Evolutionary conservation across 2,797 vertebrate genomes (phyloP).

Genomic region (Diglossa cyanea): DNA sequence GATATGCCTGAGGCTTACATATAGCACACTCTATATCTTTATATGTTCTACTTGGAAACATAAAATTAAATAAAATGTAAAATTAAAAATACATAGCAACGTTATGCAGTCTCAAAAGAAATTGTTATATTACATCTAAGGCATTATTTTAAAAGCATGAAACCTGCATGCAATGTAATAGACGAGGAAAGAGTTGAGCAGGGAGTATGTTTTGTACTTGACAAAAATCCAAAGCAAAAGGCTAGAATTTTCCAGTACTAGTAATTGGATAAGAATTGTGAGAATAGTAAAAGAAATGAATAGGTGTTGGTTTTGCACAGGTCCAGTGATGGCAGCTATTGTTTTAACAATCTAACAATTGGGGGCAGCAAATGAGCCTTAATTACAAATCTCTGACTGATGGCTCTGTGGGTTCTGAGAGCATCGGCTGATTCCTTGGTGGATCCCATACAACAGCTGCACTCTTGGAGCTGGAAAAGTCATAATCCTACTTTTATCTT

Average conservation of each 20-base stretch:
- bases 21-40: slow-evolving; percentile 8
- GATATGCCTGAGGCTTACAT: not conserved
- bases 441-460: not conserved
- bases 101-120: not conserved
- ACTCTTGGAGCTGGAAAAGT: not conserved
- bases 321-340: not conserved
- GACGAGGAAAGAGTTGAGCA: not conserved
- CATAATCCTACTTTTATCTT: not conserved
- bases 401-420: not conserved
- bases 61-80: slow-evolving; percentile 23
- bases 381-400: not conserved
- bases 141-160: not conserved
- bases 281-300: not conserved
- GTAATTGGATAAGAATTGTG: not conserved
- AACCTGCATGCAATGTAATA: not conserved
- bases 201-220: not conserved
- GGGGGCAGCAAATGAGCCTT: not conserved
- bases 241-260: not conserved
- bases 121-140: not conserved
- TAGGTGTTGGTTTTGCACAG: not conserved
- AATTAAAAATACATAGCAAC: not conserved
- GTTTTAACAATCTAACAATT: not conserved
- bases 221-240: not conserved
- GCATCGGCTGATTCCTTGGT: not conserved
- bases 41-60: not conserved